These are phyloP conservation scores for Hyla sarda DNA, from an alignment of 2,113 vertebrate species.

Conservation along the genomic window DNA sequence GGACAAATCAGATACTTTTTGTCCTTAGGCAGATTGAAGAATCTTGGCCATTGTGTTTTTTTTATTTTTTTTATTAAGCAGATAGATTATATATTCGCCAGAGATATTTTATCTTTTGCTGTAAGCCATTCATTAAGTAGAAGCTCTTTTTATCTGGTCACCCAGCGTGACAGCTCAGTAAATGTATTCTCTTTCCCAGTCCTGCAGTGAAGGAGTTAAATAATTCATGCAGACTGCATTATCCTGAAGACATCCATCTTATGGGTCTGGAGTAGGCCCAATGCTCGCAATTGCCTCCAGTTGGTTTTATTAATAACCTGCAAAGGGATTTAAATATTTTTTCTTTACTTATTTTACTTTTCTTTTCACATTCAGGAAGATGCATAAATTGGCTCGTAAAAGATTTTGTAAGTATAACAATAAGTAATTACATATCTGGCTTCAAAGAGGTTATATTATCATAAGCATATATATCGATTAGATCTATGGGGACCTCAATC, in stretches of 20 bases:
- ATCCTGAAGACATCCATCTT: not conserved
- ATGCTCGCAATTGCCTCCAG: not conserved
- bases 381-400: not conserved
- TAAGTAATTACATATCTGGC: no score
- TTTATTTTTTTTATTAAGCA: not conserved
- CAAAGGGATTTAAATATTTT: not conserved
- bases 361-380: not conserved
- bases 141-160: slow-evolving; percentile 12
- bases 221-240: slow-evolving; percentile 24
- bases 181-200: slow-evolving; percentile 6
- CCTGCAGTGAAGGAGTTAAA: slow-evolving; percentile 37
- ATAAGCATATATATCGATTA: no score
- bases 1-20: no score
- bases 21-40: no score
- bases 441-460: no score
- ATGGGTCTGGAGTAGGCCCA: not conserved
- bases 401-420: no score
- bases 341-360: not conserved
- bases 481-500: no score
- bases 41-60: no score
- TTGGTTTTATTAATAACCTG: not conserved
- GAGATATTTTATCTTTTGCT: not conserved
- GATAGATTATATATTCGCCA: not conserved
- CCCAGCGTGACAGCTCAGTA: not conserved
- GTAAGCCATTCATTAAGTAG: slow-evolving; percentile 18